These are phyloP conservation scores for Himalopsyche japonica DNA, from an alignment of 2,888 invertebrate species.

Conservation along the genomic window DNA sequence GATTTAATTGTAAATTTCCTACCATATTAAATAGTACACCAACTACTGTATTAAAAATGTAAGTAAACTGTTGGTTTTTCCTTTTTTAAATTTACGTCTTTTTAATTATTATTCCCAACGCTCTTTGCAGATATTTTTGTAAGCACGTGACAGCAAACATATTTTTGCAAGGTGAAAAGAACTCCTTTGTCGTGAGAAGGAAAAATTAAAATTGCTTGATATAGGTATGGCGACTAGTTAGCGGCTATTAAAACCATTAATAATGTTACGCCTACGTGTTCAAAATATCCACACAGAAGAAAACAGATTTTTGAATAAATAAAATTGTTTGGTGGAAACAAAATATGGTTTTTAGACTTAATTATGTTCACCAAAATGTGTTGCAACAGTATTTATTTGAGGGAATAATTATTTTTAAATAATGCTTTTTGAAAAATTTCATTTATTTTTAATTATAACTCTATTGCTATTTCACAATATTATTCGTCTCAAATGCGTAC, in stretches of 20 bases:
- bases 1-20: too few species aligned
- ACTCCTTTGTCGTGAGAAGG: background rate
- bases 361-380: too few species aligned
- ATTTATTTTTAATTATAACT: too few species aligned
- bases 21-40: too few species aligned
- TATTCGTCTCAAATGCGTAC: too few species aligned
- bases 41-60: too few species aligned
- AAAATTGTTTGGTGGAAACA: background rate
- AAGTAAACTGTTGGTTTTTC: too few species aligned
- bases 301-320: background rate
- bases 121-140: background rate
- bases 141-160: background rate
- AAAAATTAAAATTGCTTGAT: background rate
- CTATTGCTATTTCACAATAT: too few species aligned
- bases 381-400: too few species aligned
- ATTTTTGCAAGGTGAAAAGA: background rate
- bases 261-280: background rate
- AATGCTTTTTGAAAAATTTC: too few species aligned
- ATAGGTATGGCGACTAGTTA: background rate
- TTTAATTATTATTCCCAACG: background rate
- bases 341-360: background rate
- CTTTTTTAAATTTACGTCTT: background rate
- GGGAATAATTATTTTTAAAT: too few species aligned
- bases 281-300: background rate
- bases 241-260: background rate